These are phyloP conservation scores for Zoanthus sansibaricus DNA, from an alignment of 92 coral and sea anemone genomes.

Conservation along the genomic window DNA sequence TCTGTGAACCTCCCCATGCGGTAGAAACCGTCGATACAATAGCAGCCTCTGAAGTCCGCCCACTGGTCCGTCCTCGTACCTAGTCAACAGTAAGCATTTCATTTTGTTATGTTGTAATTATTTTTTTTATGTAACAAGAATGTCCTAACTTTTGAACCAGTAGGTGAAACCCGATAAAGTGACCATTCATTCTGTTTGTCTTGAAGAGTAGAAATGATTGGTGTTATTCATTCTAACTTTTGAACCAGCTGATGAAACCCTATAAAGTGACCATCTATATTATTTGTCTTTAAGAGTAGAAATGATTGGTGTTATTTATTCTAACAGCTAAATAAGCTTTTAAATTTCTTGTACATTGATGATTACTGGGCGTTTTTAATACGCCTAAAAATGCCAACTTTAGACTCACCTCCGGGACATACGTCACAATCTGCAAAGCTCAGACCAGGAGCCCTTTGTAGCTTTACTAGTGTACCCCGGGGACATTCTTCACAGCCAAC, in stretches of 20 bases:
- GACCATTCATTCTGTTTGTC: no score
- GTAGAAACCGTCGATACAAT: slow-evolving; percentile 75
- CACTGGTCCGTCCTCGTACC: slow-evolving; percentile 78
- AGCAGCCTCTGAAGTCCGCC: slow-evolving; percentile 81
- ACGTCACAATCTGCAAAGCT: slow-evolving; percentile 67
- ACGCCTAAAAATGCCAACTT: not conserved
- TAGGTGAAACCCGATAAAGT: no score
- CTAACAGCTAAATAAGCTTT: no score
- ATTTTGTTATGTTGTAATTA: not conserved
- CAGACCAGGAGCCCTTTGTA: slow-evolving; percentile 61
- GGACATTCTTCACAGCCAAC: slow-evolving; percentile 78
- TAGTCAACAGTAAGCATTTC: not conserved
- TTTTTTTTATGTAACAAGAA: no score
- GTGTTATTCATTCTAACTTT: no score
- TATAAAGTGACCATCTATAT: no score
- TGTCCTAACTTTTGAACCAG: no score
- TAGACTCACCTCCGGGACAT: slow-evolving; percentile 79
- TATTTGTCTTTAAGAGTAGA: no score
- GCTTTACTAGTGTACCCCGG: slow-evolving; percentile 72
- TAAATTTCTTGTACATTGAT: no score
- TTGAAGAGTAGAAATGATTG: no score
- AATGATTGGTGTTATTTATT: no score
- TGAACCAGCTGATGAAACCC: no score
- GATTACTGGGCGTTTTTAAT: not conserved
- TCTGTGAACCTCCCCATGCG: slow-evolving; percentile 71